Percentiles rank a stretch among this genome's conserved stretches.
phyloP scores from a whole-genome alignment of 2,797 vertebrate species.

The Pseudocheirus occidentalis region DNA sequence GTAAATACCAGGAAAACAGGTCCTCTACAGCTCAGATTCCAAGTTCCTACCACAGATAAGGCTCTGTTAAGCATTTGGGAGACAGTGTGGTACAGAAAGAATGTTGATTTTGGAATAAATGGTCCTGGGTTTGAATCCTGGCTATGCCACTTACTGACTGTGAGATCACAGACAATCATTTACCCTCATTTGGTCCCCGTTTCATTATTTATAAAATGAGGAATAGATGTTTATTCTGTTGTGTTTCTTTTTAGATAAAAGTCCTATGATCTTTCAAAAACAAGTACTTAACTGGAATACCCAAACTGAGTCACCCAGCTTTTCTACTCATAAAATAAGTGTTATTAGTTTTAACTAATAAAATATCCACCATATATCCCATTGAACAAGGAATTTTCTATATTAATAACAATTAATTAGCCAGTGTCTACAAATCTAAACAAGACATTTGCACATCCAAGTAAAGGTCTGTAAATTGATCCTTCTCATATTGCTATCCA shows the following conservation, averaged over 20 bases:
- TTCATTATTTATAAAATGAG: background rate
- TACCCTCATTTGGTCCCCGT: background rate
- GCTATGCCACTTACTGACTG: background rate
- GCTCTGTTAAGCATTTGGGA: background rate
- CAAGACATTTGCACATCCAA: background rate
- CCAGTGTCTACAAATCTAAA: background rate
- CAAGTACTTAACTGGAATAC: conserved; percentile 38
- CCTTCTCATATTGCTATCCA: background rate
- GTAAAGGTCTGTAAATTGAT: background rate
- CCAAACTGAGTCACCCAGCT: conserved; percentile 13
- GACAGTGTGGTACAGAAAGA: background rate
- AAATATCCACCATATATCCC: background rate
- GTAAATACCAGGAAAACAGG: background rate
- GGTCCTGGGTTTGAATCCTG: background rate
- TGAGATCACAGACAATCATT: background rate
- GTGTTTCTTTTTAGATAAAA: background rate
- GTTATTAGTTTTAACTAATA: background rate
- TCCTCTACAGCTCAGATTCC: background rate
- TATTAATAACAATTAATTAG: background rate
- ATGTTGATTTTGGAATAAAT: background rate
- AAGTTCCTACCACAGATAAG: background rate
- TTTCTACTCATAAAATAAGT: background rate
- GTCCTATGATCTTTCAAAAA: background rate
- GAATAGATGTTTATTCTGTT: background rate
- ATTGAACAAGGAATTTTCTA: background rate